These are phyloP conservation scores for Holothuria scabra DNA, from an alignment of 53 echinoderm and acorn worm species.

Conservation along the genomic window DNA sequence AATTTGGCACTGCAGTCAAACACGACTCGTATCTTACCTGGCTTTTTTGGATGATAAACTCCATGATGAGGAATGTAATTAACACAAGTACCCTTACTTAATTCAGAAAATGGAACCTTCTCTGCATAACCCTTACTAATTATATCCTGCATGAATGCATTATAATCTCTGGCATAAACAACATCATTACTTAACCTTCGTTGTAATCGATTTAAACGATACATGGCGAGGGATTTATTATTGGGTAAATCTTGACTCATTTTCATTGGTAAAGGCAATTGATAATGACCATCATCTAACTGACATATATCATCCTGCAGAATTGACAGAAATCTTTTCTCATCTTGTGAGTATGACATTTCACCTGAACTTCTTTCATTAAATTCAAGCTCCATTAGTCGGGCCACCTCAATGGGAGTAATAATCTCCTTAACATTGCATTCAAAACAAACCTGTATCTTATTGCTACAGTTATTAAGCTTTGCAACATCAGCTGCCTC, in stretches of 20 bases:
- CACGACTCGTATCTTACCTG: too few relatives aligned
- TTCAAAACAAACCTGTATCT: too few relatives aligned
- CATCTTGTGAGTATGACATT: background rate
- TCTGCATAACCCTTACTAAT: background rate
- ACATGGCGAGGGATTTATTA: background rate
- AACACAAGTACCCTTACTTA: background rate
- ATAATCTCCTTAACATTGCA: too few relatives aligned
- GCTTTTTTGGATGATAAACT: too few relatives aligned
- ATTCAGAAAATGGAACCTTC: background rate
- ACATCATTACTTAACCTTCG: background rate
- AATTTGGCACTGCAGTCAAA: too few relatives aligned
- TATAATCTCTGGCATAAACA: too few relatives aligned
- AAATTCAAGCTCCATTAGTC: slow-evolving; percentile 32
- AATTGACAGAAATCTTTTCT: too few relatives aligned
- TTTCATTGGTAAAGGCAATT: too few relatives aligned
- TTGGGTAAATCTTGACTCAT: background rate
- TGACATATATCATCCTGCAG: background rate
- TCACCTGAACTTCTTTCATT: slow-evolving; percentile 9
- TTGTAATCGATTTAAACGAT: too few relatives aligned
- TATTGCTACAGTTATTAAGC: background rate
- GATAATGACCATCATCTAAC: slow-evolving; percentile 8
- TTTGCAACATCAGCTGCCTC: background rate
- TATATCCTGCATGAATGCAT: background rate
- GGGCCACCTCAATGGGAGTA: too few relatives aligned
- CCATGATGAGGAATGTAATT: slow-evolving; percentile 24